Base-by-base conservation (phyloP, 2,888 invertebrate genomes). In the Plagodis dolabraria region DNA sequence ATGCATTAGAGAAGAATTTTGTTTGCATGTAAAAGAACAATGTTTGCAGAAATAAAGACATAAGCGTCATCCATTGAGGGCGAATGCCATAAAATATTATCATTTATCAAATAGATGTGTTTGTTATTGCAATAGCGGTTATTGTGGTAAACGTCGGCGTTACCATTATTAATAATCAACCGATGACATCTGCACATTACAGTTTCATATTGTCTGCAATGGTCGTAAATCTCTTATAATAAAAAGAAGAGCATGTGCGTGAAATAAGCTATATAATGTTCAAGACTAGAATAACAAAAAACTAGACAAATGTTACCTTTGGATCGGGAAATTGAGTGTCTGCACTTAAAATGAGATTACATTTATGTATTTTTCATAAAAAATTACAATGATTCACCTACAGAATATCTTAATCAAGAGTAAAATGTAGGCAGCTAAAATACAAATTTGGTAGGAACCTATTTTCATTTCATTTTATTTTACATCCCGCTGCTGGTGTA, bases 71-170 rank as follows among this genome's bases (percentile, higher is more conserved):
- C 77, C 82, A 86, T 86, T 71, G 85, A 88, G 88, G 86, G 89
- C 86, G 80, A 86, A 80, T 72, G 81, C 88, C 85, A 87, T 90
- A 88, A 91, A 91, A 87, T 86, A 86, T 85, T 80, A 87, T 87
- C 89, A 90, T 92, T 92, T 90, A 91, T 92, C 91, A 91, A 75
- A 71, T 76, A 75, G 83, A 83, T 83, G 85, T 89, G 88, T 90
- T 89, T 89, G 88, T 85, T 89, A 86, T 85, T 83, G 85, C 85
- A 77, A 79, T 79, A 80, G 83, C 75, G 86, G 89, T 88, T 83
- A 84, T 86, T 86, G 91, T 80, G 91, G 91, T 89, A 85, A 87
- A 87, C 82, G 88, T 85, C 85, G 88, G 87, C 86, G 88, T 85
- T 84, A 80, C 80, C 86, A 82, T 83, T 85, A 87, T 87, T 88